phyloP scores from a whole-genome alignment of 2,888 invertebrate species.

The Patella caerulea region DNA sequence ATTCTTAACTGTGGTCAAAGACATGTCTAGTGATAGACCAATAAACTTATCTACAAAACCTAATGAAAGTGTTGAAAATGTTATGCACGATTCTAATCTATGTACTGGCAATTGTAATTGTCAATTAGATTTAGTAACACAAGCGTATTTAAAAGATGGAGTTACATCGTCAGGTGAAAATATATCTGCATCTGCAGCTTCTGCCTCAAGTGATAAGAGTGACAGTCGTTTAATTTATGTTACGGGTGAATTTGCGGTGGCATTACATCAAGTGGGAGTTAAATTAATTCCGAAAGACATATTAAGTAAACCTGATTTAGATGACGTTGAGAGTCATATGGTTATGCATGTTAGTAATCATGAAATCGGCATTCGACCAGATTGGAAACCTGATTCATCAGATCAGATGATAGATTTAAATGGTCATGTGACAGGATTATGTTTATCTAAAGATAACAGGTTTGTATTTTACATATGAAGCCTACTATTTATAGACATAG shows the following conservation, averaged over 20 bases:
- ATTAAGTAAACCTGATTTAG: background rate
- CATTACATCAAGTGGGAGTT: conserved; percentile 55
- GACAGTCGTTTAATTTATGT: conserved; percentile 48
- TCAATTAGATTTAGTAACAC: background rate
- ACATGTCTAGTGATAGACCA: conserved; percentile 9
- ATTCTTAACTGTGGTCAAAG: conserved; percentile 51
- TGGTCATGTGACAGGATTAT: conserved; percentile 90
- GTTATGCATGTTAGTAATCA: conserved; percentile 58
- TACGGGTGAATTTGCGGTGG: conserved; percentile 59
- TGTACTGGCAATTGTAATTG: background rate
- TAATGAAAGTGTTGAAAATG: background rate
- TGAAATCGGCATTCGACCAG: conserved; percentile 46
- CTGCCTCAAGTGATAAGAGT: background rate
- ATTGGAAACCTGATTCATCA: conserved; percentile 75
- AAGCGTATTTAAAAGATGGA: background rate
- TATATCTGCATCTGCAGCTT: background rate
- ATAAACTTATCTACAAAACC: background rate
- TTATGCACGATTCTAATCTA: background rate
- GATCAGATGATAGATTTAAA: conserved; percentile 87
- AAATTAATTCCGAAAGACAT: conserved; percentile 45
- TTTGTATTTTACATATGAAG: conserved; percentile 46
- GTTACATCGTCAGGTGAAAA: background rate
- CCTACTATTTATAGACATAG: no score
- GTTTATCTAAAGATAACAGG: conserved; percentile 85
- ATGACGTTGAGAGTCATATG: conserved; percentile 45